Base-by-base conservation (phyloP, 2,797 vertebrate genomes). In the Acipenser ruthenus region DNA sequence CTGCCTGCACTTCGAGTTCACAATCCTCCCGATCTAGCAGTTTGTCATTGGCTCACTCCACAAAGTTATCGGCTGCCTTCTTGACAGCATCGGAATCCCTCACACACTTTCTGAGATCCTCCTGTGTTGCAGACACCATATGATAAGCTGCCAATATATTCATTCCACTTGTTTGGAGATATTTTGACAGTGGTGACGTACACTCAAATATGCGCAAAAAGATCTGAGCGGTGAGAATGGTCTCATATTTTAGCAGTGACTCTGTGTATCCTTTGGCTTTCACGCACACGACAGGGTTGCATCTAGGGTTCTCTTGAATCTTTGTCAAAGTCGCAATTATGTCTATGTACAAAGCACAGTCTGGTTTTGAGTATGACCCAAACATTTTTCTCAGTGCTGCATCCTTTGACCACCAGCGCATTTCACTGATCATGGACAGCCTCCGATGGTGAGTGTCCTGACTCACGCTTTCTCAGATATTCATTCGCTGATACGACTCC, bases 131-230 rank as follows among this genome's bases (percentile, higher is more conserved):
- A 8, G 48, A n/a, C 7, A 67, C 69, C 65, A 63, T 60, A 6
- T 18, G 59, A 47, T 70, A 66, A 50, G 64, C 60, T 49, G 49
- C 13, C 37, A 70, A 13, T 55, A 70, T 48, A 59, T 70, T 65
- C 65, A 69, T 60, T 7, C 63, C 56, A 48, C 67, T 71, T 63
- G 62, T 69, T 65, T 69, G 67, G 15, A 69, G 63, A 56, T 69
- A 70, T 13, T 68, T 68, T 51, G 65, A 68, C n/a, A 70, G 23
- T 7, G 65, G 66, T 6, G 59, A 62, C 8, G 69, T 67, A 12
- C 60, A 47, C 58, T 63, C 12, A 49, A 65, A 71, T 64, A 65
- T 65, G 48, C 50, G 6, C 6, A 71, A 55, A 49, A 69, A 69
- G 10, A 65, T 10, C 55, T 68, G 61, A 7, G 58, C 69, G 8